Base-by-base conservation (phyloP, 2,888 invertebrate genomes). In the Acrobeloides nanus region DNA sequence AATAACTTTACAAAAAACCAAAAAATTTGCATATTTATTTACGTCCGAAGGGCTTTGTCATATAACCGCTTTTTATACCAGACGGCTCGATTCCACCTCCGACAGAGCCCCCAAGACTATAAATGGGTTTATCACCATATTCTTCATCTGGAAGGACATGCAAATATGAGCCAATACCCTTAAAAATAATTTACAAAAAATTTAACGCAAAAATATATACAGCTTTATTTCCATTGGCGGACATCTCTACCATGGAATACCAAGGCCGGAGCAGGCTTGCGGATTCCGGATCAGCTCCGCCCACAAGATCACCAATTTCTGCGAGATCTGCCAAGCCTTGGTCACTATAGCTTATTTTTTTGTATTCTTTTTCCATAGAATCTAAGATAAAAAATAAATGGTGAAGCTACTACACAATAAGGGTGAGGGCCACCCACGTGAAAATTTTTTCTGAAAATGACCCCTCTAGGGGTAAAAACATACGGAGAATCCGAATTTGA, bases 201-300 rank as follows among this genome's bases (percentile, higher is more conserved):
- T n/a, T n/a, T n/a, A n/a, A n/a, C n/a, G n/a, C n/a, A n/a, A n/a
- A n/a, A 20, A 40, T 5, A 5, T 23, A 27, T 12, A 57, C 60
- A 51, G 60, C 62, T 49, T 64, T 62, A 43, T 66, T 66, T 38
- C 66, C 66, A 46, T 64, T 63, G n/a, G 66, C 64, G 15, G 58
- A 53, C 66, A 66, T 66, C 38, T 66, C 66, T 3, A 64, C 59
- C 59, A 66, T 64, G 12, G 64, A 63, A 41, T 66, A 66, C 47
- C 62, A 66, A 7, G 66, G 66, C n/a, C 66, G 50, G 1, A 66
- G 58, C 33, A 66, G 57, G 21, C 56, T 54, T 27, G 61, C 53
- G 32, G 61, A 53, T 32, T 64, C 66, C 1, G 66, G 59, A 39
- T 62, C 62, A 23, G 59, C 64, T 20, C 62, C 62, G 18, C 66